Percentiles rank a stretch among this genome's conserved stretches.
Conservation (phyloP, 1,140 invertebrate species). For the Hermetia illucens region DNA sequence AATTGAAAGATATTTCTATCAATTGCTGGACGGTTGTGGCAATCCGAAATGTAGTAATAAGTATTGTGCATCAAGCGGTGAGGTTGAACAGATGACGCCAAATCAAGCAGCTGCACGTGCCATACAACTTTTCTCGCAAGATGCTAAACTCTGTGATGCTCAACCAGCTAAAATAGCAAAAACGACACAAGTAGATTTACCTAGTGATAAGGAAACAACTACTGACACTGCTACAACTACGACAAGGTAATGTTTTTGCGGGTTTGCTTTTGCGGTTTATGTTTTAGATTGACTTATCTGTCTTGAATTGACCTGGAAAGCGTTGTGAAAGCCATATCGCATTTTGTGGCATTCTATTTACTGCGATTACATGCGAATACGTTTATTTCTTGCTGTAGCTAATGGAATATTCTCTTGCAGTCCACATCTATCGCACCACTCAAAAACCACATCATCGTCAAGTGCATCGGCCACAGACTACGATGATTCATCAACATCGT, state of each 20-base stretch:
- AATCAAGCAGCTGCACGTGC: conserved; percentile 82
- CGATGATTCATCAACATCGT: neutral
- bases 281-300: too few species aligned
- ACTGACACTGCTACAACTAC: too few species aligned
- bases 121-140: conserved; percentile 69
- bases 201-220: neutral
- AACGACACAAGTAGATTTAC: conserved; percentile 1
- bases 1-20: conserved; percentile 86
- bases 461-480: neutral
- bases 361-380: too few species aligned
- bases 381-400: too few species aligned
- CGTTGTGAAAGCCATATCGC: too few species aligned
- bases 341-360: too few species aligned
- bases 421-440: too few species aligned
- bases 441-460: too few species aligned
- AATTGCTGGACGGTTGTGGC: conserved; percentile 80
- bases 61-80: conserved; percentile 77
- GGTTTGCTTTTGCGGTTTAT: too few species aligned
- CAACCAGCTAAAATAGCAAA: conserved; percentile 50
- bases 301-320: too few species aligned
- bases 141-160: conserved; percentile 66
- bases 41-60: conserved; percentile 70
- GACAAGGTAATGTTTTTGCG: too few species aligned
- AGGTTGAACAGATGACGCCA: conserved; percentile 62
- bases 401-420: too few species aligned